These are phyloP conservation scores for Oasisia sp. DNA, from an alignment of 2,888 invertebrate genomes.

Conservation along the genomic window DNA sequence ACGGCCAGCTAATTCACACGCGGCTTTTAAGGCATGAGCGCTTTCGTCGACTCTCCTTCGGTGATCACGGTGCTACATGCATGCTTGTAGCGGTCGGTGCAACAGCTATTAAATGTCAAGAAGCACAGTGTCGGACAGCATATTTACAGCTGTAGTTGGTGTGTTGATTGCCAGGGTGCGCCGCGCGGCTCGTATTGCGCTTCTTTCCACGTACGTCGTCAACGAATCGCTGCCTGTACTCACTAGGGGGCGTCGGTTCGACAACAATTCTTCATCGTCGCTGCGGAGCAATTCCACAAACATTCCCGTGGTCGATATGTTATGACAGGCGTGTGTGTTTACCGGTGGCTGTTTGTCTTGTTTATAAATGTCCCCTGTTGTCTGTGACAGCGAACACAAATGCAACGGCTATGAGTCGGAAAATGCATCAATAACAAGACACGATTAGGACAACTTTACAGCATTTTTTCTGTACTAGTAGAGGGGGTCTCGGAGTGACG, in stretches of 20 bases:
- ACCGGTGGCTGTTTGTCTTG: neutral
- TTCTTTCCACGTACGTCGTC: neutral
- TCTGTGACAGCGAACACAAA: neutral
- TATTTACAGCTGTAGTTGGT: slow-evolving; percentile 17
- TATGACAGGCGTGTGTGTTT: neutral
- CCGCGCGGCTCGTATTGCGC: neutral
- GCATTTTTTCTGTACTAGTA: neutral
- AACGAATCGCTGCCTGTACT: neutral
- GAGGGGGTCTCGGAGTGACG: neutral
- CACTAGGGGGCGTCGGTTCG: neutral
- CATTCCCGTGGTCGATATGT: neutral
- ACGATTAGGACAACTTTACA: too few species aligned
- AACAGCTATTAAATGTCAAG: neutral
- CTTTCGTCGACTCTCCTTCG: neutral
- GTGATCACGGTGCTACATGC: neutral
- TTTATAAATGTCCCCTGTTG: neutral
- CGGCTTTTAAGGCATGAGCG: neutral
- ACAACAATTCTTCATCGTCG: neutral
- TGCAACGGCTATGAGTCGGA: neutral
- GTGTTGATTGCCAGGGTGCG: slow-evolving; percentile 12
- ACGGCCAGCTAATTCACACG: neutral
- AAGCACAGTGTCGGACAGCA: neutral
- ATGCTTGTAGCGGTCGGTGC: neutral
- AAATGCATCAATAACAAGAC: neutral
- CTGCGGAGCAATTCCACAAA: neutral